Conservation (phyloP, 2,888 invertebrate species). For the Acanthosoma haemorrhoidale region DNA sequence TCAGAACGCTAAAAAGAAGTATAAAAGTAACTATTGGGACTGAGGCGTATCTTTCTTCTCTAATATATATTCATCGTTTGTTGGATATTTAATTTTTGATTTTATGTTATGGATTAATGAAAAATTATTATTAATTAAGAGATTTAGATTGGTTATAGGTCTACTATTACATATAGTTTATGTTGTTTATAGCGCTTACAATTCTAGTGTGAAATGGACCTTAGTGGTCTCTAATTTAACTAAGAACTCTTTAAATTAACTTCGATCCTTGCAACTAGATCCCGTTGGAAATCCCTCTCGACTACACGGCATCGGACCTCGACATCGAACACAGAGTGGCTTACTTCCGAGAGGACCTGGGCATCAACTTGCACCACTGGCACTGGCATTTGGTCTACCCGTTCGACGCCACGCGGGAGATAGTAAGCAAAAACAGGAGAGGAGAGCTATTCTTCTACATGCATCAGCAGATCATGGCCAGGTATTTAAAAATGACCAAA, state of each 20-base stretch:
- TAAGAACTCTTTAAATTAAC: no score
- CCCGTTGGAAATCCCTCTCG: conserved; percentile 62
- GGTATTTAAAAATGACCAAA: conserved; percentile 49
- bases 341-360: conserved; percentile 80
- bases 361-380: conserved; percentile 84
- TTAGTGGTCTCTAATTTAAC: no score
- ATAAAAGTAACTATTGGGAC: no score
- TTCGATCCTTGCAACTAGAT: conserved; percentile 46
- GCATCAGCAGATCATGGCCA: conserved; percentile 65
- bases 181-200: neutral
- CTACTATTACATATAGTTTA: no score
- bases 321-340: conserved; percentile 75
- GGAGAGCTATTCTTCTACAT: conserved; percentile 77
- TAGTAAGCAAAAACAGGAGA: conserved; percentile 68
- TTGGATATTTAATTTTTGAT: no score
- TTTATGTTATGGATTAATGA: no score
- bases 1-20: no score
- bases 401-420: conserved; percentile 57
- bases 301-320: conserved; percentile 67
- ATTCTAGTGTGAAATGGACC: neutral
- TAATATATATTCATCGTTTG: no score
- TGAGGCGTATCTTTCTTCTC: no score
- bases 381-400: conserved; percentile 89
- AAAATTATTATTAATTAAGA: no score
- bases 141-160: no score